A percentile compares a stretch with the other conserved stretches of the same genome.
Evolutionary conservation across 92 coral and sea anemone species (phyloP).

Genomic region (Epizoanthus illoricatus): DNA sequence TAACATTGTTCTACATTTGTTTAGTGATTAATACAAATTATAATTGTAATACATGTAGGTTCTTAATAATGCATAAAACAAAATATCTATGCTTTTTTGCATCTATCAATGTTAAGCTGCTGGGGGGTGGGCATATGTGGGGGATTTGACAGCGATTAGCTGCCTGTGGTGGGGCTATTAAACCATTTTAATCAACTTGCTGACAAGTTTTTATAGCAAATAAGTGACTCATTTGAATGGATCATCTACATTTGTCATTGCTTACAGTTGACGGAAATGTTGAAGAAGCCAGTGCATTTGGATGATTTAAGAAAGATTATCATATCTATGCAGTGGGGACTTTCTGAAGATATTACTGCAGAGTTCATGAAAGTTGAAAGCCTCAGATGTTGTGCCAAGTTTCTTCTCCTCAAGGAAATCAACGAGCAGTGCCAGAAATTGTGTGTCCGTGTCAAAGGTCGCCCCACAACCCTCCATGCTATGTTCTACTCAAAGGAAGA

Average conservation of each 20-base stretch:
- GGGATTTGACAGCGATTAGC: too few relatives aligned
- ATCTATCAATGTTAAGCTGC: too few relatives aligned
- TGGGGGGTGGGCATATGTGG: too few relatives aligned
- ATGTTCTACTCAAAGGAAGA: neutral
- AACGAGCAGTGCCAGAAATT: neutral
- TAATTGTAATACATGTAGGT: too few relatives aligned
- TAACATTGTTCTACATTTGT: too few relatives aligned
- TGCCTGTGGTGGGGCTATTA: too few relatives aligned
- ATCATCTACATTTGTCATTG: neutral
- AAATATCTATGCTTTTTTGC: too few relatives aligned
- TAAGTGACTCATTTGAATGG: too few relatives aligned
- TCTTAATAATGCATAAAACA: too few relatives aligned
- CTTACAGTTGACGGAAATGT: slow-evolving; percentile 7
- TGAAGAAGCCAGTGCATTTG: slow-evolving; percentile 6
- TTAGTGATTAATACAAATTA: too few relatives aligned
- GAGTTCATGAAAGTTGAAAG: slow-evolving; percentile 5
- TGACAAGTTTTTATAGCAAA: too few relatives aligned
- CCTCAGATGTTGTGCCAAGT: neutral
- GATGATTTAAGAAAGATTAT: slow-evolving; percentile 3
- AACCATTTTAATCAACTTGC: too few relatives aligned
- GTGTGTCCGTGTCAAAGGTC: neutral
- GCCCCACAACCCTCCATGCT: neutral
- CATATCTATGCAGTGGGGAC: slow-evolving; percentile 13
- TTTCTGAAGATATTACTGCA: slow-evolving; percentile 8
- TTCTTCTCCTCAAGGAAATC: neutral